phyloP scores from a whole-genome alignment of 1,140 invertebrate species.

The Sinonovacula constricta region DNA sequence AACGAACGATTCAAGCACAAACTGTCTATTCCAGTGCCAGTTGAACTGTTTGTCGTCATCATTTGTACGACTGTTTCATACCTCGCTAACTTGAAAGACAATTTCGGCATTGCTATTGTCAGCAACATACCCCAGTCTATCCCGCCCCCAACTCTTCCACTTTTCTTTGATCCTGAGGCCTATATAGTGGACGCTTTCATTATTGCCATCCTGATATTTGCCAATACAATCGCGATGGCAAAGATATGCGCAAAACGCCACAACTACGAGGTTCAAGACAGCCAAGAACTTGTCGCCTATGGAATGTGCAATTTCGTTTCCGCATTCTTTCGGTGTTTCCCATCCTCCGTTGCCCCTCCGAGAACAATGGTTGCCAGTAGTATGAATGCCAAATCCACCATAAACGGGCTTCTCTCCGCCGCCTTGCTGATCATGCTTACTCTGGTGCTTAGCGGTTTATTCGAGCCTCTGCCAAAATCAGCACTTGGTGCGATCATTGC shows the following conservation, averaged over 20 bases:
- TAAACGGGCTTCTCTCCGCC: slow-evolving; percentile 77
- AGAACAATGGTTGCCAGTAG: slow-evolving; percentile 83
- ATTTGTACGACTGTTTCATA: slow-evolving; percentile 77
- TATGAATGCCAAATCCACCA: slow-evolving; percentile 70
- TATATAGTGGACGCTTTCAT: slow-evolving; percentile 75
- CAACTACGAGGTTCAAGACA: slow-evolving; percentile 79
- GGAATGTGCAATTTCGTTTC: slow-evolving; percentile 79
- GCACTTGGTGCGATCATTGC: slow-evolving; percentile 75
- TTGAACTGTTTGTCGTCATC: slow-evolving; percentile 90
- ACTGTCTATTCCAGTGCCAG: slow-evolving; percentile 88
- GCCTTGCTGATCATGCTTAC: slow-evolving; percentile 79
- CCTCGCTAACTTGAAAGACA: slow-evolving; percentile 70
- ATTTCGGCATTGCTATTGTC: slow-evolving; percentile 78
- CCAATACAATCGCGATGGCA: slow-evolving; percentile 79
- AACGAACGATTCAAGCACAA: slow-evolving; percentile 87
- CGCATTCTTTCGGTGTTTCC: slow-evolving; percentile 81
- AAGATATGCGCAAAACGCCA: slow-evolving; percentile 80
- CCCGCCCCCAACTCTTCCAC: slow-evolving; percentile 67
- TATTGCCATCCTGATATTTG: slow-evolving; percentile 77
- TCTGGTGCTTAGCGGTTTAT: slow-evolving; percentile 78
- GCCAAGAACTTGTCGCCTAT: slow-evolving; percentile 81
- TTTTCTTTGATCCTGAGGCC: slow-evolving; percentile 57
- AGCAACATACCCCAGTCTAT: slow-evolving; percentile 78
- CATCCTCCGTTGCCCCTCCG: slow-evolving; percentile 89
- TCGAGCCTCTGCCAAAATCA: slow-evolving; percentile 77